Percentiles rank a stretch among this genome's conserved stretches.
These are phyloP conservation scores for Calephelis virginiensis DNA, from an alignment of 1,140 invertebrate species.

Conservation along the genomic window DNA sequence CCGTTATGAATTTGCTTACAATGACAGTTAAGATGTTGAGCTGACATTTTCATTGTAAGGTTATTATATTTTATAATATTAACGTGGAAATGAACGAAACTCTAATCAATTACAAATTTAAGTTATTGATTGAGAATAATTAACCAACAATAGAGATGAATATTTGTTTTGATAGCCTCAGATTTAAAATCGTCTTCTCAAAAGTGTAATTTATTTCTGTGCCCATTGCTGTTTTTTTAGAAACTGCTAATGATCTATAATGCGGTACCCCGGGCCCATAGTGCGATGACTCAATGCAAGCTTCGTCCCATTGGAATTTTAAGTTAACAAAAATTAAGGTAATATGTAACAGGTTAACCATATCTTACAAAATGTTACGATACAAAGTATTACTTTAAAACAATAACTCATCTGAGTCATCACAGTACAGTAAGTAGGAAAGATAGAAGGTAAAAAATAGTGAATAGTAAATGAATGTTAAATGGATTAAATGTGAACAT, in stretches of 20 bases:
- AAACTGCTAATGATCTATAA: slow-evolving; percentile 25
- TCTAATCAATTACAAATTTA: not conserved
- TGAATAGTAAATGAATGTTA: slow-evolving; percentile 36
- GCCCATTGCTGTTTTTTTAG: no score
- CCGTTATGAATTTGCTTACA: not conserved
- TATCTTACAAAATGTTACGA: slow-evolving; percentile 15
- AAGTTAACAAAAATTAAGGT: slow-evolving; percentile 32
- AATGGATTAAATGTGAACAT: slow-evolving; percentile 19
- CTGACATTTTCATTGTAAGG: no score
- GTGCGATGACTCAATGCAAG: slow-evolving; percentile 78
- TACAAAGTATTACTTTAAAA: slow-evolving; percentile 17
- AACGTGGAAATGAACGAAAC: not conserved
- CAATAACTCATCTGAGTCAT: slow-evolving; percentile 66
- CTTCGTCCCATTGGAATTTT: slow-evolving; percentile 68
- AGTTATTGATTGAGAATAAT: not conserved
- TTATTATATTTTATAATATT: not conserved
- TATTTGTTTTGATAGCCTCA: slow-evolving; percentile 1
- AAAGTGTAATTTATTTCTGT: not conserved
- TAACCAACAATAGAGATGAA: not conserved
- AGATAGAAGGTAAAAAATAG: slow-evolving; percentile 26
- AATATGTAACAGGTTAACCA: slow-evolving; percentile 15
- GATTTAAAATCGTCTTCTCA: not conserved
- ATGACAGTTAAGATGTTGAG: no score
- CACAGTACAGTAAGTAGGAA: slow-evolving; percentile 54
- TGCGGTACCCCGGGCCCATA: slow-evolving; percentile 64